Evolutionary conservation across 2,888 invertebrate species (phyloP).

Genomic region (Aporophyla lueneburgensis): DNA sequence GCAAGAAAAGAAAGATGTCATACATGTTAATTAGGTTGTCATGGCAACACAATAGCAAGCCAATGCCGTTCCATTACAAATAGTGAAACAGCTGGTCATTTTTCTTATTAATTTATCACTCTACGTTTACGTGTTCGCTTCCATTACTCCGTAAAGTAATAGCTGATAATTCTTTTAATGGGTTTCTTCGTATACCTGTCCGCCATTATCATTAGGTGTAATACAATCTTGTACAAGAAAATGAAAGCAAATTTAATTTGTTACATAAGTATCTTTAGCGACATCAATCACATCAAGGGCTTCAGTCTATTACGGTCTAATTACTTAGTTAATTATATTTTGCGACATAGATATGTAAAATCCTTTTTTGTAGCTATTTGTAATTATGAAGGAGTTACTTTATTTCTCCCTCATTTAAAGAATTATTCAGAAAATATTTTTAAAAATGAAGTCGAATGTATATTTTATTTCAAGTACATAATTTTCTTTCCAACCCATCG

Average conservation of each 20-base stretch:
- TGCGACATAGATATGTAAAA: background rate
- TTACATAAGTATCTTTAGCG: background rate
- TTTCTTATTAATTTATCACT: constrained; percentile 50
- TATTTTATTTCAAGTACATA: background rate
- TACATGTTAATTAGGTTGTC: constrained; percentile 37
- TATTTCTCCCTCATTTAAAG: background rate
- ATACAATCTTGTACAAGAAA: constrained; percentile 39
- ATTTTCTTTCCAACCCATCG: background rate
- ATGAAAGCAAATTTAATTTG: constrained; percentile 20
- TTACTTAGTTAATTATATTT: constrained; percentile 9
- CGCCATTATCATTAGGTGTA: constrained; percentile 34
- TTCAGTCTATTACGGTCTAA: constrained; percentile 20
- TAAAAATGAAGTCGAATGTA: background rate
- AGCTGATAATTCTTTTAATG: constrained; percentile 55
- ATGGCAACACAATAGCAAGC: constrained; percentile 38
- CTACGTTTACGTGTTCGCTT: constrained; percentile 41
- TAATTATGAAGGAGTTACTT: background rate
- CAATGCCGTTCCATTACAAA: constrained; percentile 27
- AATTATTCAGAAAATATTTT: background rate
- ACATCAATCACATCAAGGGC: constrained; percentile 12
- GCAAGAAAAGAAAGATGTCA: constrained; percentile 29
- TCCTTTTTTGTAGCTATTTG: background rate
- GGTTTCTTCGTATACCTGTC: constrained; percentile 32
- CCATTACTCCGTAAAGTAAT: constrained; percentile 53
- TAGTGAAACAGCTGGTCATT: constrained; percentile 22